Evolutionary conservation across 2,797 vertebrate species (phyloP).

Genomic region (Miichthys miiuy): DNA sequence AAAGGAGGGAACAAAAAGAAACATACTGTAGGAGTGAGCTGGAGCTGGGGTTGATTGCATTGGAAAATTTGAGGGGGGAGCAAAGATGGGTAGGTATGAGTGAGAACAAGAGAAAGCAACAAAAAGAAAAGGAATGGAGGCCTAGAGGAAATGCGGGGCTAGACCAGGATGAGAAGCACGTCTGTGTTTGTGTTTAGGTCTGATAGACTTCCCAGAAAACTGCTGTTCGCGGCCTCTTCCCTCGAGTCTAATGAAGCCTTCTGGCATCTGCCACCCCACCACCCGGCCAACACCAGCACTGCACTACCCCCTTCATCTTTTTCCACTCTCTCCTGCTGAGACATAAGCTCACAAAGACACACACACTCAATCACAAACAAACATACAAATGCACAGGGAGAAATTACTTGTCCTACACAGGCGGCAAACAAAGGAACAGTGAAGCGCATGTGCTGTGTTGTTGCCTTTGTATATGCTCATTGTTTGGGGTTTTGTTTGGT

Average conservation of each 20-base stretch:
- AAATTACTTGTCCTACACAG: constrained; percentile 68
- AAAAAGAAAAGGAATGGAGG: constrained; percentile 35
- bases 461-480: constrained; percentile 75
- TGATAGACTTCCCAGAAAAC: constrained; percentile 77
- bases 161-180: constrained; percentile 73
- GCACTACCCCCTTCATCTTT: constrained; percentile 61
- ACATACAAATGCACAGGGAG: constrained; percentile 42
- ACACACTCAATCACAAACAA: constrained; percentile 50
- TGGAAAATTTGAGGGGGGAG: constrained; percentile 36
- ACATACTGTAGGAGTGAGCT: constrained; percentile 47
- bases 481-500: constrained; percentile 77
- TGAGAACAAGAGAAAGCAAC: constrained; percentile 39
- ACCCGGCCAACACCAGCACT: constrained; percentile 70
- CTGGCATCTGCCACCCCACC: constrained; percentile 74
- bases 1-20: constrained; percentile 38
- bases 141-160: constrained; percentile 40
- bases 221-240: constrained; percentile 71
- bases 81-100: constrained; percentile 41
- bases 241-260: constrained; percentile 80
- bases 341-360: constrained; percentile 58
- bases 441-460: constrained; percentile 61
- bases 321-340: constrained; percentile 57
- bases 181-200: constrained; percentile 81
- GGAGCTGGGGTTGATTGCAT: constrained; percentile 42
- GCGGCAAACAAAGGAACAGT: constrained; percentile 76